Percentiles rank a stretch among this genome's conserved stretches.
Evolutionary conservation across 1,140 invertebrate species (phyloP).

Genomic region (Acromyrmex charruanus): DNA sequence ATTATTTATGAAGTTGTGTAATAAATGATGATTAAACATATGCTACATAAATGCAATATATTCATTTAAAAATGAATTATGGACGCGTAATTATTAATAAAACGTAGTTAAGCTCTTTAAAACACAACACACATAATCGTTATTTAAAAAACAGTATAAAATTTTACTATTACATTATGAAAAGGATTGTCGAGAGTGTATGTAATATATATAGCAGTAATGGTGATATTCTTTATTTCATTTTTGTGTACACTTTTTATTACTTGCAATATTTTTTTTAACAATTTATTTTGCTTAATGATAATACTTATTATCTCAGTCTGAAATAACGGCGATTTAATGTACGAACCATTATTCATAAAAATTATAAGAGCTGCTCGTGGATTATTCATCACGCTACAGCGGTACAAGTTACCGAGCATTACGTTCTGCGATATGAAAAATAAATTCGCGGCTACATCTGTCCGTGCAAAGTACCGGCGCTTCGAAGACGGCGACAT

Average conservation of each 20-base stretch:
- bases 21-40: conserved; percentile 8
- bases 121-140: not conserved
- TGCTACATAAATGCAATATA: not conserved
- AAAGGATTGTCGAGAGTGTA: not conserved
- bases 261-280: not conserved
- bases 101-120: not conserved
- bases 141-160: conserved; percentile 1
- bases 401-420: not conserved
- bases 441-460: conserved; percentile 37
- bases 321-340: conserved; percentile 19
- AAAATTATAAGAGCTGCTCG: conserved; percentile 12
- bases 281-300: conserved; percentile 11
- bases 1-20: conserved; percentile 3
- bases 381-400: conserved; percentile 17
- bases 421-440: conserved; percentile 10
- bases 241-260: not conserved
- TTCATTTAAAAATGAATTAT: not conserved
- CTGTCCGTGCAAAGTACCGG: conserved; percentile 5
- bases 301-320: conserved; percentile 32
- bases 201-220: not conserved
- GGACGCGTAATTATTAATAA: not conserved
- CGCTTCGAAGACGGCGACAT: conserved; percentile 29
- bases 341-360: conserved; percentile 2
- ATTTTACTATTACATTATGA: conserved; percentile 26
- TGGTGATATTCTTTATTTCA: not conserved